Conservation (phyloP, 2,113 vertebrate genomes). For the Amphilophus citrinellus region DNA sequence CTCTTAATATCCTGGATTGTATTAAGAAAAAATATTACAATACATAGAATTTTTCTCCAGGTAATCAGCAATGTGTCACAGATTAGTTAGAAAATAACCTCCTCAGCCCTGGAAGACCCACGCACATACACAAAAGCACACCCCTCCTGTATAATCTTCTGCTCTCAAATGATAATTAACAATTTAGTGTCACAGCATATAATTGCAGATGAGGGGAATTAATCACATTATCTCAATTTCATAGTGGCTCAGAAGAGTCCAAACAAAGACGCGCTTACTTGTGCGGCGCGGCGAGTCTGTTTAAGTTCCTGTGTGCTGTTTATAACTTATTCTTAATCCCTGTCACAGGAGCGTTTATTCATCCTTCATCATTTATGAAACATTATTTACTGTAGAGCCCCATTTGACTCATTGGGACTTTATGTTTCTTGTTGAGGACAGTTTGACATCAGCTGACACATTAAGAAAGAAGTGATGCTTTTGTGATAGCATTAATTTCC, state of each 20-base stretch:
- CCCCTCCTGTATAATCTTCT: slow-evolving; percentile 37
- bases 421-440: slow-evolving; percentile 30
- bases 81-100: slow-evolving; percentile 25
- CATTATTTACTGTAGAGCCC: slow-evolving; percentile 32
- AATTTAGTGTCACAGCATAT: slow-evolving; percentile 50
- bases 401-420: slow-evolving; percentile 34
- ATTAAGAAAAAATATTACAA: neutral
- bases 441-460: slow-evolving; percentile 50
- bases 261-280: slow-evolving; percentile 37
- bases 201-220: slow-evolving; percentile 63
- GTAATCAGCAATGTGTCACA: slow-evolving; percentile 18
- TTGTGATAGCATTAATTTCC: slow-evolving; percentile 30
- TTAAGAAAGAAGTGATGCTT: slow-evolving; percentile 43
- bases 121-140: neutral
- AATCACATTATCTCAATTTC: slow-evolving; percentile 70
- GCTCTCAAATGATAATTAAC: slow-evolving; percentile 59
- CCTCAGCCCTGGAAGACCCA: slow-evolving; percentile 6
- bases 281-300: neutral
- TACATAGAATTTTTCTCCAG: neutral
- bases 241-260: slow-evolving; percentile 41
- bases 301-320: slow-evolving; percentile 8
- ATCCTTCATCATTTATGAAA: slow-evolving; percentile 31
- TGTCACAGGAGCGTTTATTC: slow-evolving; percentile 7
- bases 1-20: neutral
- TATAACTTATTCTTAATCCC: slow-evolving; percentile 28